Evolutionary conservation across 2,797 vertebrate genomes (phyloP).

Genomic region (Lophius americanus): DNA sequence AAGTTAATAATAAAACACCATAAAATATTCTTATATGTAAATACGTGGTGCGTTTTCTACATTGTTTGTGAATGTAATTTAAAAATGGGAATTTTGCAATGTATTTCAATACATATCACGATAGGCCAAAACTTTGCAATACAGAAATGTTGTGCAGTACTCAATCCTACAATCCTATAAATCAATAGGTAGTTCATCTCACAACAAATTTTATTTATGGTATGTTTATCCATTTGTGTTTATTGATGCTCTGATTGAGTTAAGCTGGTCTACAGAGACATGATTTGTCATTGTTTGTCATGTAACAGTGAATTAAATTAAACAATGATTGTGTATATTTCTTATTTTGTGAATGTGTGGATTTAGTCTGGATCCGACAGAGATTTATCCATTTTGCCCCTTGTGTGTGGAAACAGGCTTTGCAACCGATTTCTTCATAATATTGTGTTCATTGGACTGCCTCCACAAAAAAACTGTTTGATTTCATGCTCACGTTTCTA

Average conservation of each 20-base stretch:
- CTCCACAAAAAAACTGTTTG: constrained; percentile 38
- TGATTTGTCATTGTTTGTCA: constrained; percentile 28
- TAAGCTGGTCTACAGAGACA: constrained; percentile 15
- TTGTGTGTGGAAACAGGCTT: constrained; percentile 36
- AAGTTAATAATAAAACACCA: no score
- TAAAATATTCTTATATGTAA: no score
- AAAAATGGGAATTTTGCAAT: no score
- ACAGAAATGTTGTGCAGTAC: no score
- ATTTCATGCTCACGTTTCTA: constrained; percentile 54
- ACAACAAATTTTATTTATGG: not conserved
- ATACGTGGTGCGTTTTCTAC: no score
- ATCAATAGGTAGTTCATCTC: no score
- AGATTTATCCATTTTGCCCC: constrained; percentile 19
- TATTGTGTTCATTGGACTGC: constrained; percentile 18
- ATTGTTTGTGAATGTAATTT: no score
- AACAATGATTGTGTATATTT: constrained; percentile 9
- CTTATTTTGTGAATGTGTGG: constrained; percentile 21
- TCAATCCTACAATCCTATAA: no score
- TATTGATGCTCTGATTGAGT: constrained; percentile 13
- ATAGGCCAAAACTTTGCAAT: no score
- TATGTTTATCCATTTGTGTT: not conserved
- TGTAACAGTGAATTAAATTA: constrained; percentile 12
- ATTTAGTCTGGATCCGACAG: constrained; percentile 15
- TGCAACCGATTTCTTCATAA: constrained; percentile 22
- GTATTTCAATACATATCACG: no score